Evolutionary conservation across 2,888 invertebrate species (phyloP), one percentile per base, ranked within the genome.

Genomic region (Leucophora obtusa): DNA sequence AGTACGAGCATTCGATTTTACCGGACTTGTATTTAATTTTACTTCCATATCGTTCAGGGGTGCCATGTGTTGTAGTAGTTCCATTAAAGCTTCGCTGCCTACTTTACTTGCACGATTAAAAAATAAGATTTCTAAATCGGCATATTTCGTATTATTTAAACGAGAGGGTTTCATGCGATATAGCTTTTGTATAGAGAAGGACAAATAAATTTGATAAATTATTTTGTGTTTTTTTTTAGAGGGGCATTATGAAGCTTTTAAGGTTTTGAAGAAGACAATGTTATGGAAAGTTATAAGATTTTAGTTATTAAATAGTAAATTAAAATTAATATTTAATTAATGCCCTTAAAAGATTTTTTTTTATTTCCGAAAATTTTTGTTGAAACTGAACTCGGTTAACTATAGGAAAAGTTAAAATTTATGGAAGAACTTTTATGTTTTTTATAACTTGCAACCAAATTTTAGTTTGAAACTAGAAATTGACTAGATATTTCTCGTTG

Each of bases 21-120:
- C 47, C 2, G 74, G 65, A 15, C 79, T 83, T 95, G 91, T 28
- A 28, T 28, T 35, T 95, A 92, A 84, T 95, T 70, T 28, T 1
- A 84, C 76, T n/a, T 15, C 38, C 8, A 84, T 74, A 43, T 81
- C 70, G 86, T 94, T 93, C 68, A 90, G 14, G 0, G 38, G 15
- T n/a, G 69, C 24, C 74, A 71, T 56, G 14, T 72, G 53, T 73
- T 94, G 89, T 21, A 96, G 89, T 21, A 96, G 91, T 88, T 96
- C 95, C 95, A 96, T 96, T 86, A 96, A 93, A 8, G 95, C 95
- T 90, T 96, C 96, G 62, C 95, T 95, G 79, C 96, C 96, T 38
- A 96, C 96, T 81, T 84, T 85, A 50, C 83, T 80, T 2, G 63
- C 81, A 1, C 85, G 83, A 69, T 83, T 84, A 43, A 84, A 84